phyloP scores from a whole-genome alignment of 1,140 invertebrate genomes.

The Pogonus chalceus region DNA sequence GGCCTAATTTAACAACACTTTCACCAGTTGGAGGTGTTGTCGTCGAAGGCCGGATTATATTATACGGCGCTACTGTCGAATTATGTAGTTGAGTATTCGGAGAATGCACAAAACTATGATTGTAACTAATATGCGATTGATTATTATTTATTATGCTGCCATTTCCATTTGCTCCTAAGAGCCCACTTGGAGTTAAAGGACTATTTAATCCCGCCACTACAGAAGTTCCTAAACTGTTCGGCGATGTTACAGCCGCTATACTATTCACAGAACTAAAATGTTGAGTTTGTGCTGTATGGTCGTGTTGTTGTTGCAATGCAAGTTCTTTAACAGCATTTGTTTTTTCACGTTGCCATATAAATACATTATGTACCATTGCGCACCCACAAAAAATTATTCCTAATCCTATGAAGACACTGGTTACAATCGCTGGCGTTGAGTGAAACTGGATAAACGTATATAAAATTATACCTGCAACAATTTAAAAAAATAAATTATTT shows the following conservation, averaged over 20 bases:
- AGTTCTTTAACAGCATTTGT: constrained; percentile 44
- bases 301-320: constrained; percentile 28
- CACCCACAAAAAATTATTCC: constrained; percentile 86
- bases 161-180: neutral
- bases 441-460: constrained; percentile 89
- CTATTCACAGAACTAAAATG: constrained; percentile 23
- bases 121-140: constrained; percentile 29
- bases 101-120: constrained; percentile 28
- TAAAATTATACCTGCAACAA: constrained; percentile 72
- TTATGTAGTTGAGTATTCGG: constrained; percentile 2
- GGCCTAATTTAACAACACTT: constrained; percentile 30
- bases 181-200: neutral
- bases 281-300: constrained; percentile 18
- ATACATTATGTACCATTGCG: constrained; percentile 88
- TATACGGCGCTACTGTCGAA: constrained; percentile 20
- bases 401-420: constrained; percentile 76
- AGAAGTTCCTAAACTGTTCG: neutral
- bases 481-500: constrained; percentile 2
- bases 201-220: neutral
- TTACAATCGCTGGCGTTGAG: constrained; percentile 80
- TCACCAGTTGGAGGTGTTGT: constrained; percentile 40
- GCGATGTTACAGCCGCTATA: constrained; percentile 18
- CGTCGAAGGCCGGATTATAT: constrained; percentile 36
- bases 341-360: constrained; percentile 85
- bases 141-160: constrained; percentile 15